A percentile compares a stretch with the other conserved stretches of the same genome.
phyloP scores from a whole-genome alignment of 2,113 vertebrate genomes.

The Dromaius novaehollandiae region DNA sequence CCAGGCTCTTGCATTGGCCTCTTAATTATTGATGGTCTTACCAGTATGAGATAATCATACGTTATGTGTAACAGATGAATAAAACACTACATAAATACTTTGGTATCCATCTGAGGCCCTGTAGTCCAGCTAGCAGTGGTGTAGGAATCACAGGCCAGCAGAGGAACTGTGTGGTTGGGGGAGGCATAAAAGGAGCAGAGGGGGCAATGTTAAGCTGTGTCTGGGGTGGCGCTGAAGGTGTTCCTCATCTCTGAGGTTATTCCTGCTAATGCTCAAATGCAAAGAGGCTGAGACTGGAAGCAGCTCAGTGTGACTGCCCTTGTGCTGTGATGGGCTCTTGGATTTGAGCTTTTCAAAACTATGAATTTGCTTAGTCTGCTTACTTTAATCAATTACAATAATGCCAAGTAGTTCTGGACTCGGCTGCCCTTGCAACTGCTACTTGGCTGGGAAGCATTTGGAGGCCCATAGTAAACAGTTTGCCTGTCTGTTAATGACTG shows the following conservation, averaged over 20 bases:
- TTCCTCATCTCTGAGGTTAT: neutral
- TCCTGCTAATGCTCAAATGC: neutral
- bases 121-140: neutral
- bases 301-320: neutral
- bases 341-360: neutral
- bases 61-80: neutral
- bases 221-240: neutral
- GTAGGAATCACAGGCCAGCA: neutral
- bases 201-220: neutral
- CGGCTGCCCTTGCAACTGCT: neutral
- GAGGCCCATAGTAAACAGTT: neutral
- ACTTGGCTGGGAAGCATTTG: neutral
- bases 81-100: neutral
- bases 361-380: neutral
- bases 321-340: fast-evolving
- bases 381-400: neutral
- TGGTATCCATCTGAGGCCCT: neutral
- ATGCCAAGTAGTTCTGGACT: neutral
- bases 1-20: neutral
- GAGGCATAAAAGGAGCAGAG: neutral
- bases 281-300: neutral
- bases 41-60: fast-evolving
- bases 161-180: neutral
- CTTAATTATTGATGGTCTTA: neutral
- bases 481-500: fast-evolving